phyloP scores from a whole-genome alignment of 2,113 vertebrate genomes.

The Paradisaea rubra region DNA sequence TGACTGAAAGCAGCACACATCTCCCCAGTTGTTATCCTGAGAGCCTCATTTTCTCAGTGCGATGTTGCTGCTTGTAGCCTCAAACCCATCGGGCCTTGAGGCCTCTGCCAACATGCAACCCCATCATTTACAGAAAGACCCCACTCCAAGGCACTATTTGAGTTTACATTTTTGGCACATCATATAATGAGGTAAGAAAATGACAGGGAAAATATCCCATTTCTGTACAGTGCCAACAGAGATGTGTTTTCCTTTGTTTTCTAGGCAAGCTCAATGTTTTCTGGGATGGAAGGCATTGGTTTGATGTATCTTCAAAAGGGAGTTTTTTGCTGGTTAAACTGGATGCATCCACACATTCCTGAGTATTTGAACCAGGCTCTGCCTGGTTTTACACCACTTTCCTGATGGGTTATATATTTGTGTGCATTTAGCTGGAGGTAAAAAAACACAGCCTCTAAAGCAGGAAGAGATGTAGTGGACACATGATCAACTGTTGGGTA shows the following conservation, averaged over 20 bases:
- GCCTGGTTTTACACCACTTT: not conserved
- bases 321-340: not conserved
- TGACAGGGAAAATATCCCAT: not conserved
- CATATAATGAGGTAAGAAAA: slow-evolving; percentile 9
- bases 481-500: fast-evolving
- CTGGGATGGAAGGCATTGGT: not conserved
- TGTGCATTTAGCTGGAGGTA: not conserved
- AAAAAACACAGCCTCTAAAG: not conserved
- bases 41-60: slow-evolving; percentile 35
- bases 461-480: not conserved
- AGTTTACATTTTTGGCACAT: slow-evolving; percentile 1
- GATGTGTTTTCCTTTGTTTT: not conserved
- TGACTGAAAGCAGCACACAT: slow-evolving; percentile 40
- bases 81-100: not conserved
- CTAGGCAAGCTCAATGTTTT: not conserved
- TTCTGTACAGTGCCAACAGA: not conserved
- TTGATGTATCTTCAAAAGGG: not conserved
- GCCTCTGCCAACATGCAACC: not conserved
- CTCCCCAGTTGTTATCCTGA: slow-evolving; percentile 19
- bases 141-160: not conserved
- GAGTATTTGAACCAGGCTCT: not conserved
- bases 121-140: not conserved
- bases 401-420: not conserved
- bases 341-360: not conserved
- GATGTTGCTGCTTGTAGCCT: not conserved